Conservation (phyloP, 64 coral and sea anemone species). For the Acropora yongei region DNA sequence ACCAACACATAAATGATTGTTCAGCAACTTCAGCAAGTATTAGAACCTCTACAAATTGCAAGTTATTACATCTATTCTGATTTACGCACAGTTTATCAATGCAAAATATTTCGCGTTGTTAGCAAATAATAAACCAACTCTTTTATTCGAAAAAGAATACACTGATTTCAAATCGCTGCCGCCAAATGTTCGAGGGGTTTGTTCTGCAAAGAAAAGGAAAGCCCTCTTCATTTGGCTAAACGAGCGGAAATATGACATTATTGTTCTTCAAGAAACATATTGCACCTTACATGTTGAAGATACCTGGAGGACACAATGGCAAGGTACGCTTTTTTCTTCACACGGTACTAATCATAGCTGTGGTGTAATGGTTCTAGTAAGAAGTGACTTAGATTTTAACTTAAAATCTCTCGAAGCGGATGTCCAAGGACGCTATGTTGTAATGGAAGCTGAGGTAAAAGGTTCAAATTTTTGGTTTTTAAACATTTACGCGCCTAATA, state of each 20-base stretch:
- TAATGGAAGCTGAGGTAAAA: conserved; percentile 23
- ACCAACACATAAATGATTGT: too few species aligned
- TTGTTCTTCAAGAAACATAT: conserved; percentile 45
- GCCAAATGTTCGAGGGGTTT: conserved; percentile 35
- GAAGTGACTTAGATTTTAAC: conserved; percentile 2
- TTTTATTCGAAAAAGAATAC: not conserved
- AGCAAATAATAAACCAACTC: not conserved
- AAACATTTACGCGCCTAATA: not conserved
- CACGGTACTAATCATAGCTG: conserved; percentile 21
- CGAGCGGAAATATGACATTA: conserved; percentile 31
- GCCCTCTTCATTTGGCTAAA: conserved; percentile 34
- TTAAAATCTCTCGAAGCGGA: not conserved
- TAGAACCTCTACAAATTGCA: conserved; percentile 5
- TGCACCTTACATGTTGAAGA: conserved; percentile 1
- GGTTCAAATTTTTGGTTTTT: conserved; percentile 12
- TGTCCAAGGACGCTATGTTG: conserved; percentile 31
- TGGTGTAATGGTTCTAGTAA: conserved; percentile 9
- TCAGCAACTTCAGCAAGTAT: not conserved
- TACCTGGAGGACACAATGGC: conserved; percentile 33
- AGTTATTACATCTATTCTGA: not conserved
- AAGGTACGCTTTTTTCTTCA: conserved; percentile 11
- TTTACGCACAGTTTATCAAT: not conserved
- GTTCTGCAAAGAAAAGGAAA: conserved; percentile 34
- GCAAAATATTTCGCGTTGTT: not conserved
- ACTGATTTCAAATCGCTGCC: conserved; percentile 6